Evolutionary conservation across 1,140 invertebrate species (phyloP).

Genomic region (Hylaeus anthracinus): DNA sequence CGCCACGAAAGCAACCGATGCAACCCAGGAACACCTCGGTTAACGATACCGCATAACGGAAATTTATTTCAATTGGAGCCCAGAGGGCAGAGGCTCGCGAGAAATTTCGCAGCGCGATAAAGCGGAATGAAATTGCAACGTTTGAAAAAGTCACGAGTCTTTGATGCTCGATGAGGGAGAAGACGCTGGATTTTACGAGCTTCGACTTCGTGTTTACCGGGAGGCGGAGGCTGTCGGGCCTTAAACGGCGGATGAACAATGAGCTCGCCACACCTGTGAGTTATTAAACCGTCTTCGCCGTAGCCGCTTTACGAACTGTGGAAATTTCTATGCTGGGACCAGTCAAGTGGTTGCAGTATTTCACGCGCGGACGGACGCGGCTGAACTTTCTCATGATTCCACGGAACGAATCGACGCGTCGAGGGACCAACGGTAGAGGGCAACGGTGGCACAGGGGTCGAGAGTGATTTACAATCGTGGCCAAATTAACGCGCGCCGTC

Average conservation of each 20-base stretch:
- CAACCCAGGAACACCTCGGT: too few relatives aligned
- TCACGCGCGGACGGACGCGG: background rate
- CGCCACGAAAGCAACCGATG: too few relatives aligned
- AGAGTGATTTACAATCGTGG: slow-evolving; percentile 67
- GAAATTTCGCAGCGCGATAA: too few relatives aligned
- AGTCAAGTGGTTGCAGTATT: slow-evolving; percentile 2
- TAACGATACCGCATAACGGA: too few relatives aligned
- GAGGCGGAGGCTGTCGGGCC: background rate
- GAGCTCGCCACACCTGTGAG: slow-evolving; percentile 12
- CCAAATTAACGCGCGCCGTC: slow-evolving; percentile 65
- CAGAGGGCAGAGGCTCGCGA: too few relatives aligned
- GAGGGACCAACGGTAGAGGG: background rate
- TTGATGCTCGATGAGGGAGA: too few relatives aligned
- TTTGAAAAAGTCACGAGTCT: too few relatives aligned
- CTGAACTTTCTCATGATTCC: slow-evolving; percentile 16
- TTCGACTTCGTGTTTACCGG: background rate
- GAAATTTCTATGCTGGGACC: background rate
- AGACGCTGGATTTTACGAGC: background rate
- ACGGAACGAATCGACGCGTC: background rate
- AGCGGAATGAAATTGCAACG: slow-evolving; percentile 4
- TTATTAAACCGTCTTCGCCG: slow-evolving; percentile 15
- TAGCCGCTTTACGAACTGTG: slow-evolving; percentile 13
- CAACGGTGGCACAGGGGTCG: background rate
- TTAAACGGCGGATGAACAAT: background rate
- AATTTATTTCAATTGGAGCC: background rate